Base-by-base conservation (phyloP, 2,113 vertebrate species). In the Embiotoca jacksoni region DNA sequence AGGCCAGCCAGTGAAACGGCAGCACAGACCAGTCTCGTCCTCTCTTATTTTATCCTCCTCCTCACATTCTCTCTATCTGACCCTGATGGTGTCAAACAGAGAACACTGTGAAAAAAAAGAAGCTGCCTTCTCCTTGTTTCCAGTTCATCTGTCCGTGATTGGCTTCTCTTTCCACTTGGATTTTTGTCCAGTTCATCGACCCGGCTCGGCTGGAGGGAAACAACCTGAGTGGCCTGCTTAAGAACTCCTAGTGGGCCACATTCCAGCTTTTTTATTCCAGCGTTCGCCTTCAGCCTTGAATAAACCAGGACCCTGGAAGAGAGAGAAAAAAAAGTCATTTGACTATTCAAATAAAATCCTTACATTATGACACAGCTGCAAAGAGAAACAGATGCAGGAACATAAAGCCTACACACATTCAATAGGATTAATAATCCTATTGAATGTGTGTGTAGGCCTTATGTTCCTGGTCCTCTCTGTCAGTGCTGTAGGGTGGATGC, bases 231-330 rank as follows among this genome's bases (percentile, higher is more conserved):
- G 78, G 36, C 50, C 5, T 3, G 64, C 70, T 78, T 23, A 32
- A 13, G 9, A 76, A 59, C 67, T 86, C 80, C 52, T 70, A 8
- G 57, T 14, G 66, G 82, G 53, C 58, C 66, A 54, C 81, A 83
- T 85, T 89, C 86, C 86, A 81, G 75, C 78, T 61, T 64, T 62
- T 41, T 73, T 77, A 57, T 77, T 82, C 71, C 68, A 76, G 84
- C 80, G 78, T 76, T 60, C 60, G 53, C 82, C 81, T 70, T 82
- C 58, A 69, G 77, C 41, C 57, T 16, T 39, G 65, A 73, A 75
- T 30, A 80, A 66, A 23, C 23, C 75, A 75, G 75, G 65, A 86
- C 65, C 76, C 92, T 93, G 88, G 15, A 79, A 84, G 63, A 87
- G 32, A 62, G 46, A 78, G 55, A 79, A 15, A 39, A n/a, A 54